phyloP scores from a whole-genome alignment of 2,113 vertebrate species.

The Erpornis zantholeuca region DNA sequence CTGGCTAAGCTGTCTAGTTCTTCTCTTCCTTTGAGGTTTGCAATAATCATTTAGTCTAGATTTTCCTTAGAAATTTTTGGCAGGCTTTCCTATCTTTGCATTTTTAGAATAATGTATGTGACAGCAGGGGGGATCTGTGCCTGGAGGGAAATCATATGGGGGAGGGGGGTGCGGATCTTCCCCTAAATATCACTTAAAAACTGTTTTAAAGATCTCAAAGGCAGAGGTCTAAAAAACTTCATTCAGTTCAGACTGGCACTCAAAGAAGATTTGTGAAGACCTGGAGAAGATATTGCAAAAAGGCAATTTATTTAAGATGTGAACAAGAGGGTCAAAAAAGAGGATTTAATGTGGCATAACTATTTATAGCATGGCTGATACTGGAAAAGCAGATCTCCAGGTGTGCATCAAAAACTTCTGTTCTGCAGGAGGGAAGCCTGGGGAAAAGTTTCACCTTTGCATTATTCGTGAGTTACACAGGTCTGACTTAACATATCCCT shows the following conservation, averaged over 20 bases:
- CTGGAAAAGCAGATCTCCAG: not conserved
- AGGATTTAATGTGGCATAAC: not conserved
- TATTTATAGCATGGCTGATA: not conserved
- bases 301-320: not conserved
- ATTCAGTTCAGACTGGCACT: not conserved
- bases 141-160: not conserved
- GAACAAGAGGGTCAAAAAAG: not conserved
- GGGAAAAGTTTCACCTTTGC: not conserved
- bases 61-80: not conserved
- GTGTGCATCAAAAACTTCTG: not conserved
- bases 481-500: not conserved
- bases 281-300: not conserved
- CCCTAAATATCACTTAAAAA: not conserved
- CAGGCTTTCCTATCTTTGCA: not conserved
- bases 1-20: not conserved
- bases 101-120: not conserved
- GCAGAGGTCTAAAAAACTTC: not conserved
- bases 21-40: constrained; percentile 14
- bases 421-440: not conserved
- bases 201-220: not conserved
- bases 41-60: not conserved
- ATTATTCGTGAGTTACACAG: not conserved
- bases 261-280: not conserved
- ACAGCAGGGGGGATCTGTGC: fast-evolving
- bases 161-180: not conserved